Percentiles rank a stretch among this genome's conserved stretches.
These are phyloP conservation scores for Meandrina meandrites DNA, from an alignment of 92 coral and sea anemone genomes.

Conservation along the genomic window DNA sequence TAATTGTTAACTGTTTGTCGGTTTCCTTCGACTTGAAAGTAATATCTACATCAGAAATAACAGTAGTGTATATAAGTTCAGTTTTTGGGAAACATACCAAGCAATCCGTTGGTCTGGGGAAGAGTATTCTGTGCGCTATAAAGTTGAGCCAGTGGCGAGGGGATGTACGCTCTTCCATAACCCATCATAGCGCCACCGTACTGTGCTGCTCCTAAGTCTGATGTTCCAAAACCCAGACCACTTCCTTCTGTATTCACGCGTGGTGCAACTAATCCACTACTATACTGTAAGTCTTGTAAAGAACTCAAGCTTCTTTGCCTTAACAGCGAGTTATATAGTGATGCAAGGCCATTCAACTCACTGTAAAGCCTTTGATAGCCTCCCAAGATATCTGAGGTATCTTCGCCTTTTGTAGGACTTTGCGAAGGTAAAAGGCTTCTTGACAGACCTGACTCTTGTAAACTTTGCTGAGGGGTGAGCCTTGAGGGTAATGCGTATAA, in stretches of 20 bases:
- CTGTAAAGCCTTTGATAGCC: constrained; percentile 33
- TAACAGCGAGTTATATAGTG: constrained; percentile 21
- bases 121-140: constrained; percentile 56
- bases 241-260: neutral
- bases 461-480: constrained; percentile 18
- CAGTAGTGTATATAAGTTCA: neutral
- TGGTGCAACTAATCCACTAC: neutral
- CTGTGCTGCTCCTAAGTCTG: constrained; percentile 13
- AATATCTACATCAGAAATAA: neutral
- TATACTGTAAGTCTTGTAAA: constrained; percentile 5
- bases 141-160: constrained; percentile 63
- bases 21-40: too few species aligned
- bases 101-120: constrained; percentile 18
- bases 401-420: neutral
- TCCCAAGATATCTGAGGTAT: constrained; percentile 6
- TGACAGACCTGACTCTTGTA: constrained; percentile 22
- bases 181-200: constrained; percentile 38
- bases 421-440: constrained; percentile 30
- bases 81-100: constrained; percentile 42
- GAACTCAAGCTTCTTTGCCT: constrained; percentile 12
- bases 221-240: constrained; percentile 3
- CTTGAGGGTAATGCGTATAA: constrained; percentile 18
- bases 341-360: constrained; percentile 18
- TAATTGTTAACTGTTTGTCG: too few species aligned
- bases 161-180: constrained; percentile 50